Evolutionary conservation across 2,113 vertebrate species (phyloP), one percentile per base, ranked within the genome.

Genomic region (Telmatochromis sp.): DNA sequence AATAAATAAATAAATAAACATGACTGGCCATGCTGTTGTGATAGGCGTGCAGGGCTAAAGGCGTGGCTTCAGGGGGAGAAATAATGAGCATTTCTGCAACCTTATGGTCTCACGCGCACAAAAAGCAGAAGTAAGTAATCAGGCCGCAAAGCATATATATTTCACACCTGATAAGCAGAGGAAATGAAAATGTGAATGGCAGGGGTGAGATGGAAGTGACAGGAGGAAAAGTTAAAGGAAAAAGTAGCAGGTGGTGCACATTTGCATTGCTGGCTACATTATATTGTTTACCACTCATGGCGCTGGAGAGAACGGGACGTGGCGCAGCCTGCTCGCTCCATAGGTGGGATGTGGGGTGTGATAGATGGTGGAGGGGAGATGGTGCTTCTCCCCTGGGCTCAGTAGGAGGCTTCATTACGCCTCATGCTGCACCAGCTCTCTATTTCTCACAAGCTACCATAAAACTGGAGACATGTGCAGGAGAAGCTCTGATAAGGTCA

Each of bases 391-490:
- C 92, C 92, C 54, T 75, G 87, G 95, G 94, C 87, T 89, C 75
- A 7, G 91, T 89, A 89, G 91, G 92, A 93, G 89, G 88, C 89
- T 91, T 95, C 90, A 95, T 94, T 94, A 93, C 86, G 83, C 60
- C 81, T 90, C 6, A 17, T 71, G 82, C 89, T 90, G 85, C 65
- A 87, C 78, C 60, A 42, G 63, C 82, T 86, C 88, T 87, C 71
- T 81, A 84, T 89, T 88, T 86, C 87, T 91, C 83, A 87, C 58
- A 86, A 90, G 45, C 12, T 7, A 19, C 51, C 82, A 83, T 80
- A 82, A 87, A 91, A 82, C 6, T 55, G 31, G 58, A 75, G 71
- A 82, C 42, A 68, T 87, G 60, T 75, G 65, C 71, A 80, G 40
- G 50, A 82, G 42, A 58, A 81, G 60, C 53, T 87, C 73, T 73